Evolutionary conservation across 1,140 invertebrate species (phyloP).

Genomic region (Nasonia longicornis): DNA sequence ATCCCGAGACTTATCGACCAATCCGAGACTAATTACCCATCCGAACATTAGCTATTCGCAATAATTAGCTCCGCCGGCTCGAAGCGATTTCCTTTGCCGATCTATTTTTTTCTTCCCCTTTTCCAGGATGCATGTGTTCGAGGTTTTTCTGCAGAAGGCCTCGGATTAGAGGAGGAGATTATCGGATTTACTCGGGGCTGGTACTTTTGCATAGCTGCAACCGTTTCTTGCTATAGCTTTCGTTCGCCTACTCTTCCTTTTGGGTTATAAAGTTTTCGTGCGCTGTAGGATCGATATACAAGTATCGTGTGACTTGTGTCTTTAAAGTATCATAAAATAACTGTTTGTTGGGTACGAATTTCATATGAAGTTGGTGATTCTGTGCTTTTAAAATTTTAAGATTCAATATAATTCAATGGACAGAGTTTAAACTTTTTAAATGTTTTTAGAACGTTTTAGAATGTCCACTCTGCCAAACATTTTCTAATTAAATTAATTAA

Average conservation of each 20-base stretch:
- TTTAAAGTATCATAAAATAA: background rate
- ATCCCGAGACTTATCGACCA: constrained; percentile 22
- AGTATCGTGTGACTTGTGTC: too few relatives aligned
- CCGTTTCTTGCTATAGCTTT: background rate
- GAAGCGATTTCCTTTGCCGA: constrained; percentile 25
- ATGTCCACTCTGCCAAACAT: too few relatives aligned
- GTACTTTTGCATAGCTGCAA: background rate
- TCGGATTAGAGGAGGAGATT: constrained; percentile 5
- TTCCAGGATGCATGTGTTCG: background rate
- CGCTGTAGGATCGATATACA: too few relatives aligned
- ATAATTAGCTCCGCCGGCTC: constrained; percentile 48
- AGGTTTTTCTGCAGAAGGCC: background rate
- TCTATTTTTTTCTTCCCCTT: background rate
- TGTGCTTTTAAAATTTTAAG: background rate
- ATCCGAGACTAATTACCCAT: constrained; percentile 57
- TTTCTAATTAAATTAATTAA: too few relatives aligned
- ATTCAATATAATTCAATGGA: background rate
- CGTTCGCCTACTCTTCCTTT: background rate
- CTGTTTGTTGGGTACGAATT: background rate
- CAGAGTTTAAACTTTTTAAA: too few relatives aligned
- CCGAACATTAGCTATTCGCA: constrained; percentile 54
- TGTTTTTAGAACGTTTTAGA: too few relatives aligned
- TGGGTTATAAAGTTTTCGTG: background rate
- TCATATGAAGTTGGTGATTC: background rate
- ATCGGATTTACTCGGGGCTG: background rate